Evolutionary conservation across 2,888 invertebrate genomes (phyloP), one percentile per base, ranked within the genome.

Genomic region (Therioaphis trifolii): DNA sequence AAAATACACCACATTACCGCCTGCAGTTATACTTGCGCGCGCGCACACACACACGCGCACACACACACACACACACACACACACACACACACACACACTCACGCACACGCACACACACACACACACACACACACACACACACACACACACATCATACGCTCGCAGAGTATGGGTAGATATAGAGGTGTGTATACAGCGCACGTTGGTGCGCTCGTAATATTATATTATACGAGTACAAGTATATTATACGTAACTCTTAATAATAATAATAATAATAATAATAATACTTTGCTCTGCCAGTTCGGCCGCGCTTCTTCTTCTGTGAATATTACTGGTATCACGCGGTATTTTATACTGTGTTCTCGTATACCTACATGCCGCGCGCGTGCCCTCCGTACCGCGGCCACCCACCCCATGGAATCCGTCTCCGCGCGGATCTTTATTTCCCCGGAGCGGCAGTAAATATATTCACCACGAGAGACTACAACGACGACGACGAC

Each of bases 171-270:
- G 18, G 18, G 4, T 15, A 5, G 7, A 5, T 35, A 35, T 35
- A 35, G 35, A 35, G 35, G 7, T 5, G 35, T 46, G 21, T 40
- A 75, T 55, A 24, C 12, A 18, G 11, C 24, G 43, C 76, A 61
- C n/a, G 76, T 46, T 46, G 46, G 63, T 2, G 77, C n/a, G 35
- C 66, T 35, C 77, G 77, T 63, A 63, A 52, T 77, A 77, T 77
- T 77, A 77, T 49, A 77, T 77, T 77, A 77, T 77, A 49, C 76
- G 29, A 24, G 46, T 27, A 12, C n/a, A 61, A 24, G 43, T 75
- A 61, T 75, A 24, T 75, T 75, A 27, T 18, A 61, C 27, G 24
- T 49, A 76, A 76, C 76, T 76, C 46, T 76, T 76, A 63, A 76
- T 76, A 76, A 74, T 74, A 72, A 74, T n/a, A n/a, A n/a, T n/a